Percentiles rank a stretch among this genome's conserved stretches.
These are phyloP conservation scores for Siderastrea radians DNA, from an alignment of 92 coral and sea anemone species.

Conservation along the genomic window DNA sequence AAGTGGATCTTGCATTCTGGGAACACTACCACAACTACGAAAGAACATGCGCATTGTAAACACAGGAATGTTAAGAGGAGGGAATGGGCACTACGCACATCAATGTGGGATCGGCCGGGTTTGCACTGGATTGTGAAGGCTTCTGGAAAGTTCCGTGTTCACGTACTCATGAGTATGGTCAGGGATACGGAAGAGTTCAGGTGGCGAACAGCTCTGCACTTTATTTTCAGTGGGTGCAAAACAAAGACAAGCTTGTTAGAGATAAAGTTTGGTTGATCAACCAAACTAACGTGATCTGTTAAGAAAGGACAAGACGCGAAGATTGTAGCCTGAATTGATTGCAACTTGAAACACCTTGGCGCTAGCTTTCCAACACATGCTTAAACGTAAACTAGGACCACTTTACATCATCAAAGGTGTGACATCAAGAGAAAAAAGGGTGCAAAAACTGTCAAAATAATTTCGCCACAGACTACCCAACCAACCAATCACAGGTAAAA, in stretches of 20 bases:
- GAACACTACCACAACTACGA: slow-evolving; percentile 73
- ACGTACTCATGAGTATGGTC: slow-evolving; percentile 17
- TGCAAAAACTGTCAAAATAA: too few species aligned
- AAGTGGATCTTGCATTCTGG: slow-evolving; percentile 75
- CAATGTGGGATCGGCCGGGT: slow-evolving; percentile 65
- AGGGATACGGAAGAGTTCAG: slow-evolving; percentile 64
- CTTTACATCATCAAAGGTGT: too few species aligned
- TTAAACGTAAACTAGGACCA: too few species aligned
- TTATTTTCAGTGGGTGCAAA: slow-evolving; percentile 58
- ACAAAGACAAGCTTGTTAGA: slow-evolving; percentile 38
- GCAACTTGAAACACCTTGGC: too few species aligned
- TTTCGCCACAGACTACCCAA: too few species aligned
- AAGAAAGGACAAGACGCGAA: too few species aligned
- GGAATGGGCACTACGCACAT: slow-evolving; percentile 62
- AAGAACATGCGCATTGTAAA: slow-evolving; percentile 72
- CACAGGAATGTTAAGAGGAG: slow-evolving; percentile 36
- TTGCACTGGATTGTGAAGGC: slow-evolving; percentile 13
- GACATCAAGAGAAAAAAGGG: too few species aligned
- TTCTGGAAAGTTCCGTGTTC: slow-evolving; percentile 41
- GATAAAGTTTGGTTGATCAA: slow-evolving; percentile 61
- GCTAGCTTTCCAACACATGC: too few species aligned
- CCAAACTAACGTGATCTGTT: neutral
- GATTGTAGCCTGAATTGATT: too few species aligned
- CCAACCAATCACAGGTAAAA: too few species aligned
- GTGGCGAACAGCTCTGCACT: slow-evolving; percentile 54